Conservation (phyloP, 2,888 invertebrate species). For the Chrysolina oricalcia region DNA sequence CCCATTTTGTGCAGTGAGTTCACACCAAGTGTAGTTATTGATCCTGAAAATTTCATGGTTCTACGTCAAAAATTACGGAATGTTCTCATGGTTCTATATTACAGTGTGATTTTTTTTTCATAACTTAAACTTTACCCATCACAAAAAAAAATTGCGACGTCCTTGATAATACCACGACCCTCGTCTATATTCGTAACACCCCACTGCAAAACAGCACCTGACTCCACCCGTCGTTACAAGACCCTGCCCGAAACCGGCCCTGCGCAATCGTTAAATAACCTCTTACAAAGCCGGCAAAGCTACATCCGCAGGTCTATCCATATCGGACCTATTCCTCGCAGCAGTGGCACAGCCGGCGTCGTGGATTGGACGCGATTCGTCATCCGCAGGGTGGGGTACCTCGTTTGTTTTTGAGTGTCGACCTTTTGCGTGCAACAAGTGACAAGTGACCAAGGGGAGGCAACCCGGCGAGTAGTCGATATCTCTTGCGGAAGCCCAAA, state of each 20-base stretch:
- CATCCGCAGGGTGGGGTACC: background rate
- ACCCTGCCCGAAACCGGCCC: conserved; percentile 28
- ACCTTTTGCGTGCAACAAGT: conserved; percentile 15
- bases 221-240: background rate
- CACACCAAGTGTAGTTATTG: too few relatives aligned
- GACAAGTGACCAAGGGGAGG: conserved; percentile 7
- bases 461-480: background rate
- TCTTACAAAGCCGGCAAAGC: conserved; percentile 43
- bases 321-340: conserved; percentile 21
- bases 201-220: too few relatives aligned
- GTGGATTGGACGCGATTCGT: background rate
- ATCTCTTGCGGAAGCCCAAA: background rate
- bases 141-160: too few relatives aligned
- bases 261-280: conserved; percentile 44
- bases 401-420: background rate
- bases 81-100: too few relatives aligned
- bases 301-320: conserved; percentile 39
- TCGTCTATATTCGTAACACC: too few relatives aligned
- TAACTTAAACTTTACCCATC: too few relatives aligned
- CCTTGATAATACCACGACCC: too few relatives aligned
- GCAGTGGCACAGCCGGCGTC: background rate
- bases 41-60: too few relatives aligned
- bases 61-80: too few relatives aligned
- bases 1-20: too few relatives aligned
- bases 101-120: too few relatives aligned